phyloP scores from a whole-genome alignment of 2,797 vertebrate genomes.

The Hapalemur alaotrensis region DNA sequence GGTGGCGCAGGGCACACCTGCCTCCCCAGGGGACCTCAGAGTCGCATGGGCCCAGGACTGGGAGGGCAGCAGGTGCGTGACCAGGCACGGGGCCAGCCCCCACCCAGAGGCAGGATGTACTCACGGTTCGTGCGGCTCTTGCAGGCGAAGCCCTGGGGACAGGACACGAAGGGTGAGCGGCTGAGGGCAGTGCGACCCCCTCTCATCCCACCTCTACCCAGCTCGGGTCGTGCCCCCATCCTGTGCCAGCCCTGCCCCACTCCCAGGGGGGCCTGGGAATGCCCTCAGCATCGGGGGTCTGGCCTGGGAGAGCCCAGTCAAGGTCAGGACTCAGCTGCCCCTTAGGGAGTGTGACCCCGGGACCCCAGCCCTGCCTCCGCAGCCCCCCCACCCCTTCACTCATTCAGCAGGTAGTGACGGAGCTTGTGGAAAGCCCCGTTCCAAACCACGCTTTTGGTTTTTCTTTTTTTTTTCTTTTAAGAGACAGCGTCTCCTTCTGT shows the following conservation, averaged over 20 bases:
- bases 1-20: not conserved
- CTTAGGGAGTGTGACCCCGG: not conserved
- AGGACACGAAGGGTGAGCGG: not conserved
- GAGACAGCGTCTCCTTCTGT: not conserved
- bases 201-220: rapidly evolving
- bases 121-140: slow-evolving; percentile 58
- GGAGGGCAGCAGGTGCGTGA: not conserved
- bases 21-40: not conserved
- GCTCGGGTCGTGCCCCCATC: rapidly evolving
- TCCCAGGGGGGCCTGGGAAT: not conserved
- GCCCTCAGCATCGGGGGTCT: not conserved
- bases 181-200: rapidly evolving
- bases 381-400: not conserved
- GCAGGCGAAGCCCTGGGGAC: slow-evolving; percentile 60
- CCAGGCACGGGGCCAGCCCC: not conserved
- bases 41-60: not conserved
- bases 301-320: not conserved
- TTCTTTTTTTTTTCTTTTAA: too few relatives aligned
- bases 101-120: not conserved
- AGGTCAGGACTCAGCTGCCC: rapidly evolving
- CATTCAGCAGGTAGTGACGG: not conserved
- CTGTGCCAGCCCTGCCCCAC: not conserved
- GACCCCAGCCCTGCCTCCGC: rapidly evolving
- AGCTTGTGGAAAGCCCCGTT: not conserved
- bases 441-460: not conserved